Percentiles rank a stretch among this genome's conserved stretches.
Conservation (phyloP, 2,113 vertebrate species). For the Stictonetta naevosa region DNA sequence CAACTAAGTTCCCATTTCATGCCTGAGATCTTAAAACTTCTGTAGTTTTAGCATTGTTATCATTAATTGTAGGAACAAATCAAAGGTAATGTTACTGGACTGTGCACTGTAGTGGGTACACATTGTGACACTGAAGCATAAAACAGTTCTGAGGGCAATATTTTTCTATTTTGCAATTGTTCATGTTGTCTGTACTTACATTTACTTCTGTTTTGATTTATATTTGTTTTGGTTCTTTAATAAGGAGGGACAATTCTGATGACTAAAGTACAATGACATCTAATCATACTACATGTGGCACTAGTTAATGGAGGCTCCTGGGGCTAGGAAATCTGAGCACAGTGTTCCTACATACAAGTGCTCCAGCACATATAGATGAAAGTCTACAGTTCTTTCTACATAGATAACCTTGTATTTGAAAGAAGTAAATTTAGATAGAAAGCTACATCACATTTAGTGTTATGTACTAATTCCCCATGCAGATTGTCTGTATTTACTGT, state of each 20-base stretch:
- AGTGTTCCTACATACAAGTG: not conserved
- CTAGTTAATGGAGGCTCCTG: not conserved
- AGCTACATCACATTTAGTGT: not conserved
- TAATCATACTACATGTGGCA: accelerated
- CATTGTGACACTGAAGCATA: accelerated
- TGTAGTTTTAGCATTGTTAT: not conserved
- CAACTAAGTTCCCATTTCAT: not conserved
- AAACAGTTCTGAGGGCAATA: not conserved
- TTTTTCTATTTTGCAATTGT: not conserved
- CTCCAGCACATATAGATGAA: not conserved
- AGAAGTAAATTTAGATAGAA: not conserved
- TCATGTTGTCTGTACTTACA: not conserved
- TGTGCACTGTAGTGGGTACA: too few relatives aligned
- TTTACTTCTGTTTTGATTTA: not conserved
- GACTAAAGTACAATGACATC: not conserved
- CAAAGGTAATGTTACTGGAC: accelerated
- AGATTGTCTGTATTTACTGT: not conserved
- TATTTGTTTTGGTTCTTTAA: not conserved
- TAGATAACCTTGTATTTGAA: not conserved
- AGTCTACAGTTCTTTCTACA: not conserved
- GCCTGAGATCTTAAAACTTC: not conserved
- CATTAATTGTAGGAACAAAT: not conserved
- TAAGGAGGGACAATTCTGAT: not conserved
- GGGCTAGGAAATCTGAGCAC: accelerated
- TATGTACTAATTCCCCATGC: not conserved